Percentiles rank a stretch among this genome's conserved stretches.
These are phyloP conservation scores for Todiramphus chloris DNA, from an alignment of 2,113 vertebrate genomes.

Conservation along the genomic window DNA sequence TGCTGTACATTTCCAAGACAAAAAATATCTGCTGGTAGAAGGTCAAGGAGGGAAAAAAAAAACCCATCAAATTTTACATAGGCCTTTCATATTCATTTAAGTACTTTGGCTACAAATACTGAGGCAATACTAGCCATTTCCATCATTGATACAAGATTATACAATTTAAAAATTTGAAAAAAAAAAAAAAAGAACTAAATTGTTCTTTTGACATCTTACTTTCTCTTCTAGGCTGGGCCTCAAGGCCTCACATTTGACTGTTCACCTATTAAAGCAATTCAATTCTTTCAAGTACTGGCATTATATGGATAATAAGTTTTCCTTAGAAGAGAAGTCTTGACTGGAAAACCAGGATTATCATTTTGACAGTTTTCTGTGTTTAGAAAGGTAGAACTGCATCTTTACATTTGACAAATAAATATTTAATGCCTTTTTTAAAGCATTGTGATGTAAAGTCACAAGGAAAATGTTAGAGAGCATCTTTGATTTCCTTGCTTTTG, in stretches of 20 bases:
- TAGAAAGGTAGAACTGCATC: not conserved
- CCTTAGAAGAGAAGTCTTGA: not conserved
- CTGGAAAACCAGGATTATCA: not conserved
- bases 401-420: not conserved
- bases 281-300: not conserved
- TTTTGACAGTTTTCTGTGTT: not conserved
- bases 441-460: not conserved
- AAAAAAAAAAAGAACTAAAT: not conserved
- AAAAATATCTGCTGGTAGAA: slow-evolving; percentile 9
- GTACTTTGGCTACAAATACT: slow-evolving; percentile 16
- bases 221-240: not conserved
- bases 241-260: not conserved
- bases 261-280: not conserved
- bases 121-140: not conserved
- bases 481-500: not conserved
- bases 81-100: slow-evolving; percentile 11
- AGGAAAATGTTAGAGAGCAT: not conserved
- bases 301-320: not conserved
- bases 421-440: not conserved
- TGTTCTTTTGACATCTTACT: not conserved
- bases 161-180: not conserved
- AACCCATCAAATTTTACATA: not conserved
- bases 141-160: not conserved
- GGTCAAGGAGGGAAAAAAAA: not conserved
- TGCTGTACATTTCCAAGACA: not conserved